Percentiles rank a stretch among this genome's conserved stretches.
These are phyloP conservation scores for Aricia agestis DNA, from an alignment of 1,140 invertebrate genomes.

Conservation along the genomic window DNA sequence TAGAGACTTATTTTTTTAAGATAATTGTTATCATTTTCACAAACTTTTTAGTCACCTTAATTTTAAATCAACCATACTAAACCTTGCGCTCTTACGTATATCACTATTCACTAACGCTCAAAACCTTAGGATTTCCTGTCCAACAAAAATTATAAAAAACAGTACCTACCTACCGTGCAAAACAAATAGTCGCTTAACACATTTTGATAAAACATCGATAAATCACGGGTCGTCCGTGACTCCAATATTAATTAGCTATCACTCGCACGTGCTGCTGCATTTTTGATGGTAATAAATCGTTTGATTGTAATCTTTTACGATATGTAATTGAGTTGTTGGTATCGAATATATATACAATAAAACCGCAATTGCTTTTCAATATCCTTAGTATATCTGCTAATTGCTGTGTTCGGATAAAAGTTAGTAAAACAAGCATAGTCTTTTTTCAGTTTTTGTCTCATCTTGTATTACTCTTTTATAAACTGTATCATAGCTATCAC, in stretches of 20 bases:
- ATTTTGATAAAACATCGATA: constrained; percentile 11
- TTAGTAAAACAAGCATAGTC: too few species aligned
- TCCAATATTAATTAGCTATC: constrained; percentile 9
- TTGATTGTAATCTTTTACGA: constrained; percentile 2
- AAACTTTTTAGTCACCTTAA: too few species aligned
- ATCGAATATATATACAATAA: not conserved
- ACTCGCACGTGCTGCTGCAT: constrained; percentile 7
- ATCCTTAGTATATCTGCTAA: not conserved
- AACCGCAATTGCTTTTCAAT: not conserved
- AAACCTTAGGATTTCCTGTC: too few species aligned
- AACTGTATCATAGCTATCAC: too few species aligned
- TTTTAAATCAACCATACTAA: too few species aligned
- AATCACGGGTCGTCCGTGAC: constrained; percentile 1
- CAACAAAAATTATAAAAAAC: not conserved
- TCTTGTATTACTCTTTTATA: too few species aligned
- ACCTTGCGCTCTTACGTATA: too few species aligned
- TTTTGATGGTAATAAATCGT: constrained; percentile 8
- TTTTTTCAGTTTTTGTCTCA: too few species aligned
- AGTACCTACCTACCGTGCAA: not conserved
- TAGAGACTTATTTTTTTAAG: too few species aligned
- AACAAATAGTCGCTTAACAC: constrained; percentile 6
- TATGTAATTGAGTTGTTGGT: not conserved
- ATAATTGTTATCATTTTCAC: too few species aligned
- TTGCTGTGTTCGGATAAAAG: not conserved
- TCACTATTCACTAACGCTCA: too few species aligned